Conservation (phyloP, 1,140 invertebrate species). For the Mya arenaria region DNA sequence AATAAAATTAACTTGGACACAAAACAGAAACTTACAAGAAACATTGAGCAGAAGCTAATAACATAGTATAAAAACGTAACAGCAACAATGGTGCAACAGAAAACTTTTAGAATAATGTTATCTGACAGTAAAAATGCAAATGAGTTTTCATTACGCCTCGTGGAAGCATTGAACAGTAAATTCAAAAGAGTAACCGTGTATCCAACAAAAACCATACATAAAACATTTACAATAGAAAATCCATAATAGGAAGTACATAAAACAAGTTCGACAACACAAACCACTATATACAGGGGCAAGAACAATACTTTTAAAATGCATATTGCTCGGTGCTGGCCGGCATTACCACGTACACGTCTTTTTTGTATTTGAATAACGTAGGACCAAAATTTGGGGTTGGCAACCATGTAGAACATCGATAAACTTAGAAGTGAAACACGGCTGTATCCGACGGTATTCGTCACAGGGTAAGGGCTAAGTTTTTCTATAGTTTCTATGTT, state of each 20-base stretch:
- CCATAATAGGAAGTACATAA: slow-evolving; percentile 3
- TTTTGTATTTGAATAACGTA: neutral
- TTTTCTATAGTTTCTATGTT: neutral
- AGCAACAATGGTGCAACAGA: too few relatives aligned
- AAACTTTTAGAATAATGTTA: too few relatives aligned
- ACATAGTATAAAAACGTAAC: neutral
- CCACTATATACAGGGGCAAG: neutral
- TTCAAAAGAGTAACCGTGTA: too few relatives aligned
- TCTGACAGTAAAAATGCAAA: too few relatives aligned
- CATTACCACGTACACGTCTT: neutral
- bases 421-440: neutral
- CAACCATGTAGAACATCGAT: neutral
- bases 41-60: slow-evolving; percentile 25
- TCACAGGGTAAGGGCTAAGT: neutral
- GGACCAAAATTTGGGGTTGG: slow-evolving; percentile 25
- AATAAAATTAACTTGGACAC: slow-evolving; percentile 13
- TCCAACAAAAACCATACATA: slow-evolving; percentile 1
- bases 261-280: slow-evolving; percentile 3
- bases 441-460: neutral
- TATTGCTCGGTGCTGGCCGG: too few relatives aligned
- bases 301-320: neutral
- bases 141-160: too few relatives aligned
- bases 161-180: too few relatives aligned
- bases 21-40: slow-evolving; percentile 8
- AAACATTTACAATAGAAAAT: neutral